Base-by-base conservation (phyloP, 2,888 invertebrate species). In the Morinoia aosen region DNA sequence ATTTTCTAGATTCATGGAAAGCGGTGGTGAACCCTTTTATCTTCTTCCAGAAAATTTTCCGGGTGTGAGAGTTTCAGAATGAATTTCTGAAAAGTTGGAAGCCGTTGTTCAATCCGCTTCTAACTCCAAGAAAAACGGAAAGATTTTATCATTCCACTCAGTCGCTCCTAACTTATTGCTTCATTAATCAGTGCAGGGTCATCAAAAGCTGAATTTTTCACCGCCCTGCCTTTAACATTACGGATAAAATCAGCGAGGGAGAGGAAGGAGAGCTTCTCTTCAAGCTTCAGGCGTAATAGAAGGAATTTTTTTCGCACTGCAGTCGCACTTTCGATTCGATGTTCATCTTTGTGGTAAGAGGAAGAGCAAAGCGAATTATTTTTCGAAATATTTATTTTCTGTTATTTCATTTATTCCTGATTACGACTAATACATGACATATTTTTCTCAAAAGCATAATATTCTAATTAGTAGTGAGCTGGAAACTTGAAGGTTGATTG, bases 141-240 rank as follows among this genome's bases (percentile, higher is more conserved):
- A 33, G 19, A 76, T 76, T 76, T 76, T 48, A 48, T 76, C 33
- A 76, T 33, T 76, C 33, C 25, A 33, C 76, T 76, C 76, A 76
- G 76, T 76, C 0, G 76, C 76, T 76, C 76, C 76, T 76, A 33
- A 76, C 25, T 76, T 76, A 76, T 76, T 76, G 76, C 76, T 76
- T 76, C 76, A 76, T 76, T 76, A 76, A 76, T 76, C 76, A 76
- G 76, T 76, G 76, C 76, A 76, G 33, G 76, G 76, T 76, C 76
- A 76, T 76, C 76, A 76, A 33, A 76, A 8, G 33, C 76, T 12
- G 76, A 76, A 3, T 76, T 76, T 76, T 76, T 76, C 76, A 33
- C 8, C 16, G 76, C 76, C 76, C 25, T 76, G 19, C 76, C 76
- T 16, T 8, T 76, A 16, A 76, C 76, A 10, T 33, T 8, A 33